These are phyloP conservation scores for Marcusenius ussheri DNA, from an alignment of 2,113 vertebrate species.

Conservation along the genomic window DNA sequence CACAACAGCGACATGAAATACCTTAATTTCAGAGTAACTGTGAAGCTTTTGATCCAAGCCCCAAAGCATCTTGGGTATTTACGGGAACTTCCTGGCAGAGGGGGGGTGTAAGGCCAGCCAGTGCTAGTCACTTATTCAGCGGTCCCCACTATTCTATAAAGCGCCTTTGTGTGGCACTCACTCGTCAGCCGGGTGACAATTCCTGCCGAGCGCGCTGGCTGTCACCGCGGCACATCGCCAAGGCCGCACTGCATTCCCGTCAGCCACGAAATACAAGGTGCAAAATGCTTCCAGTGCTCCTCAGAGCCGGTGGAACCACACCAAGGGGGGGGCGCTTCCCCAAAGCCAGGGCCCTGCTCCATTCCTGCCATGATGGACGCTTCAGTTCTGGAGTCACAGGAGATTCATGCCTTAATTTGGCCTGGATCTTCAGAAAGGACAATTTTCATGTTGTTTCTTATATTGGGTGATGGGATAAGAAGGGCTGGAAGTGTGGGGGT, in stretches of 20 bases:
- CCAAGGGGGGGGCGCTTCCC: background rate
- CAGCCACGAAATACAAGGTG: background rate
- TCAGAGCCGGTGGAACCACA: background rate
- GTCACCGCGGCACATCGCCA: background rate
- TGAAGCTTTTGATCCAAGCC: background rate
- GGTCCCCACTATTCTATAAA: conserved; percentile 19
- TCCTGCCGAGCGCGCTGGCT: background rate
- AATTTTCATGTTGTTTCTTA: background rate
- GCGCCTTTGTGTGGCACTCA: conserved; percentile 26
- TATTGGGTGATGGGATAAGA: background rate
- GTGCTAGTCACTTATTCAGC: conserved; percentile 27
- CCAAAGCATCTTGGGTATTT: background rate
- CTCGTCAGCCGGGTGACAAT: background rate
- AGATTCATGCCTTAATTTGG: background rate
- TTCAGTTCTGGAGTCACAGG: background rate
- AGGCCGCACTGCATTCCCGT: background rate
- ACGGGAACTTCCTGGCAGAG: background rate
- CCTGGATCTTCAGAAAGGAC: background rate
- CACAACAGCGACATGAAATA: background rate
- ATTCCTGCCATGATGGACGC: background rate
- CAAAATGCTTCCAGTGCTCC: background rate
- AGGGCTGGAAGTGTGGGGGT: background rate
- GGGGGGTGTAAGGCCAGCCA: conserved; percentile 14
- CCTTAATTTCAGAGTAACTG: background rate
- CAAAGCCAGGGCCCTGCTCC: background rate